A percentile compares a stretch with the other conserved stretches of the same genome.
phyloP scores from a whole-genome alignment of 2,113 vertebrate species.

The Cinclus cinclus region DNA sequence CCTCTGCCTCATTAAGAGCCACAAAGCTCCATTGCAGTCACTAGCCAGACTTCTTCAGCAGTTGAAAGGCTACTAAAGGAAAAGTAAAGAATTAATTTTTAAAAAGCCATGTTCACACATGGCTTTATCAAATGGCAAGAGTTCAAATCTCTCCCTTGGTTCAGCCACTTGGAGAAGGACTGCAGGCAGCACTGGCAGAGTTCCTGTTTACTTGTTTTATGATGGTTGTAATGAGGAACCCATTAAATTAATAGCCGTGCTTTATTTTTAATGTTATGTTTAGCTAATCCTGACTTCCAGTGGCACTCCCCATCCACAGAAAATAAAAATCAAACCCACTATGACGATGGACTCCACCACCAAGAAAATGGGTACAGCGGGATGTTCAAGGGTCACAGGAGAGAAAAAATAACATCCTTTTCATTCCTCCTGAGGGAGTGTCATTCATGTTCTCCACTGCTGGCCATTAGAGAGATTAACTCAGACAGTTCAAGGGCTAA shows the following conservation, averaged over 20 bases:
- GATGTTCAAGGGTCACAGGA: neutral
- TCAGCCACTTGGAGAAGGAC: conserved; percentile 21
- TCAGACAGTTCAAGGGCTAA: neutral
- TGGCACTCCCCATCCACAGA: conserved; percentile 16
- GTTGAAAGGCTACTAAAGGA: conserved; percentile 21
- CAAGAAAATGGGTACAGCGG: neutral
- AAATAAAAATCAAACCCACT: conserved; percentile 28
- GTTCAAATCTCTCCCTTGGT: conserved; percentile 35
- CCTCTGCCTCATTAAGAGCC: neutral
- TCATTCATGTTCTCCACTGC: neutral
- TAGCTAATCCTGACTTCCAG: conserved; percentile 66
- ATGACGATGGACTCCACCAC: neutral
- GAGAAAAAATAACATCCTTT: neutral
- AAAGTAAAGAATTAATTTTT: conserved; percentile 46
- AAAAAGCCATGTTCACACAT: neutral
- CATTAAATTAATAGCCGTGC: conserved; percentile 73
- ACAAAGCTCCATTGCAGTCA: neutral
- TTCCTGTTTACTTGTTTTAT: conserved; percentile 73
- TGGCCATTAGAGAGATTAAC: neutral
- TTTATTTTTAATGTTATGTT: conserved; percentile 73
- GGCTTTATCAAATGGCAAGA: conserved; percentile 46
- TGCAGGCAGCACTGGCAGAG: conserved; percentile 46
- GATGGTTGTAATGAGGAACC: conserved; percentile 61
- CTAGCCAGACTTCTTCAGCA: conserved; percentile 2
- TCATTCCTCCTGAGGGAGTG: neutral